phyloP scores from a whole-genome alignment of 2,113 vertebrate genomes.

The Artemisiospiza belli region DNA sequence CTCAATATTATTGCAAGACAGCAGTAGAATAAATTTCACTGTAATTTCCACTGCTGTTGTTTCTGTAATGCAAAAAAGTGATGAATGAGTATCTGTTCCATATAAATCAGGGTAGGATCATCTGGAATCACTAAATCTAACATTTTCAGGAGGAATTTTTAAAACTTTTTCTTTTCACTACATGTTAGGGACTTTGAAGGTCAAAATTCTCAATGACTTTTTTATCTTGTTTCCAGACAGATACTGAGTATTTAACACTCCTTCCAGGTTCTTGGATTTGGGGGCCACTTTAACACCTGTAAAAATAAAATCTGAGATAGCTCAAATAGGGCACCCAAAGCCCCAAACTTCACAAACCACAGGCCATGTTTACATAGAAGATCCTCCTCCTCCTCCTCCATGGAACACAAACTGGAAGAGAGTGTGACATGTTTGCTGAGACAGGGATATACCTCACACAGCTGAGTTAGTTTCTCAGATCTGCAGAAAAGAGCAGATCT shows the following conservation, averaged over 20 bases:
- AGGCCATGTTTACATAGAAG: not conserved
- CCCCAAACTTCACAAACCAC: not conserved
- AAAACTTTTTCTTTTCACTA: not conserved
- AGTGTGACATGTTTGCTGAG: fast-evolving
- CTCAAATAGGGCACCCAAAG: not conserved
- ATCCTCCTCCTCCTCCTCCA: not conserved
- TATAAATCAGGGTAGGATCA: not conserved
- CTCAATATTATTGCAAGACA: not conserved
- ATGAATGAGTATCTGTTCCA: not conserved
- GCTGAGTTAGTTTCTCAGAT: not conserved
- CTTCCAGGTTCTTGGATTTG: not conserved
- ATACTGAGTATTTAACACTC: not conserved
- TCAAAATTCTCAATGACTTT: not conserved
- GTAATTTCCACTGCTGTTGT: constrained; percentile 10
- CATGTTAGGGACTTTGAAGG: not conserved
- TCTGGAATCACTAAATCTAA: not conserved
- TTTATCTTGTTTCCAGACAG: not conserved
- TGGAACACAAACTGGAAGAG: not conserved
- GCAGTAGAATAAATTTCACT: constrained; percentile 20
- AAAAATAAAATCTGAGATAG: not conserved
- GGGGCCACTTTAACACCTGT: not conserved
- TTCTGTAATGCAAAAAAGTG: not conserved
- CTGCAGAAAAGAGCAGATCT: not conserved
- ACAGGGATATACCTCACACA: not conserved
- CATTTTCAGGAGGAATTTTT: not conserved